Percentiles rank a stretch among this genome's conserved stretches.
These are phyloP conservation scores for Sinocyclocheilus anshuiensis DNA, from an alignment of 2,113 vertebrate species.

Conservation along the genomic window DNA sequence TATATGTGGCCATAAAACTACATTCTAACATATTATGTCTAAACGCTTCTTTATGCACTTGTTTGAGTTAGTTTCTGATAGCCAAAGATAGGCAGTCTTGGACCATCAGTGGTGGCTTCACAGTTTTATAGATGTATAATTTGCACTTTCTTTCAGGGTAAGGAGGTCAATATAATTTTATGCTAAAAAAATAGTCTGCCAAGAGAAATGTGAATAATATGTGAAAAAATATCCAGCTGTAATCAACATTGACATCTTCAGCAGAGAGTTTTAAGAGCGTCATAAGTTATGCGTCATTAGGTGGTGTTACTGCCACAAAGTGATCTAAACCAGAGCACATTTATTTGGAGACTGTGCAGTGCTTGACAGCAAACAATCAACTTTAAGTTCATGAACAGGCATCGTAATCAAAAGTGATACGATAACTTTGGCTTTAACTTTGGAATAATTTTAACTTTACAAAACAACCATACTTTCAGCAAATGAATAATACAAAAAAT, in stretches of 20 bases:
- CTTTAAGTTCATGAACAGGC: not conserved
- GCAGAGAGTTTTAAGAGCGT: not conserved
- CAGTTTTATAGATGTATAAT: not conserved
- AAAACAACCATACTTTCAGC: not conserved
- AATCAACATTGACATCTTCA: slow-evolving; percentile 14
- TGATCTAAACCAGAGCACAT: not conserved
- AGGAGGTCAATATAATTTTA: not conserved
- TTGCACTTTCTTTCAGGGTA: not conserved
- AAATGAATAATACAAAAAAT: not conserved
- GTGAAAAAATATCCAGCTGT: not conserved
- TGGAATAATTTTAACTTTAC: not conserved
- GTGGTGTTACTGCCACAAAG: slow-evolving; percentile 12
- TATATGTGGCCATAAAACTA: not conserved
- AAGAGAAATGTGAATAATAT: not conserved
- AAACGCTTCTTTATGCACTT: not conserved
- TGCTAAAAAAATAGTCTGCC: not conserved
- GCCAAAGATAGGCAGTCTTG: not conserved
- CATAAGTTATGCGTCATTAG: not conserved
- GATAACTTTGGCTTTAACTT: not conserved
- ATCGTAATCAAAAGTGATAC: not conserved
- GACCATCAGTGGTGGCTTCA: not conserved
- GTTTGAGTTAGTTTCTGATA: not conserved
- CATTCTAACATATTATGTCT: not conserved
- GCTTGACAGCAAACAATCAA: not conserved
- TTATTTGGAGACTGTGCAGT: not conserved